Conservation (phyloP, 2,888 invertebrate genomes). For the Itoplectis maculator region DNA sequence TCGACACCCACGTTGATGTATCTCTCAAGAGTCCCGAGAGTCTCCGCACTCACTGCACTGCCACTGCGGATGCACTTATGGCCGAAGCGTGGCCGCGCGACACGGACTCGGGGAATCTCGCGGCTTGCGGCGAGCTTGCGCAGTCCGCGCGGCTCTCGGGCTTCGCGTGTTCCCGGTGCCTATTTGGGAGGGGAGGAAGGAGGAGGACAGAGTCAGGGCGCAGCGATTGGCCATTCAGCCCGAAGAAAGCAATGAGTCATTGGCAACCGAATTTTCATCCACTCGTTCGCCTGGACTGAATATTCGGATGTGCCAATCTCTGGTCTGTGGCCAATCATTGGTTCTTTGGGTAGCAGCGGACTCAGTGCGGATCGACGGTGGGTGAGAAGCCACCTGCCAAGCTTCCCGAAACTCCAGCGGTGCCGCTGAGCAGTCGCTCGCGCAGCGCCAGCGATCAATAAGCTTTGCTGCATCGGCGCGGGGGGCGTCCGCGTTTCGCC, state of each 20-base stretch:
- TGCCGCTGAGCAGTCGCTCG: constrained; percentile 18
- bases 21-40: constrained; percentile 38
- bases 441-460: constrained; percentile 58
- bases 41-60: constrained; percentile 66
- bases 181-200: neutral
- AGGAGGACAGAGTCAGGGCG: no score
- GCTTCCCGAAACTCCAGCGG: constrained; percentile 35
- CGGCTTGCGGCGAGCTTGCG: constrained; percentile 53
- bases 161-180: constrained; percentile 21
- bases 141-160: constrained; percentile 36
- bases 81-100: constrained; percentile 47
- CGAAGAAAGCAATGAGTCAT: neutral
- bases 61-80: constrained; percentile 66
- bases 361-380: neutral
- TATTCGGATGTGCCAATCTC: neutral
- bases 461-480: constrained; percentile 54
- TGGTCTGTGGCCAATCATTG: constrained; percentile 3
- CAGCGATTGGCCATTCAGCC: constrained; percentile 8
- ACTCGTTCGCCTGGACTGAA: neutral
- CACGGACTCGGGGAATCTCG: constrained; percentile 47
- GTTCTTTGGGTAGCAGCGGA: no score
- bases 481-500: constrained; percentile 26
- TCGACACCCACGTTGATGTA: constrained; percentile 59
- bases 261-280: neutral
- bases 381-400: constrained; percentile 42